Evolutionary conservation across 1,140 invertebrate genomes (phyloP), one percentile per base, ranked within the genome.

Genomic region (Lucilia sericata): DNA sequence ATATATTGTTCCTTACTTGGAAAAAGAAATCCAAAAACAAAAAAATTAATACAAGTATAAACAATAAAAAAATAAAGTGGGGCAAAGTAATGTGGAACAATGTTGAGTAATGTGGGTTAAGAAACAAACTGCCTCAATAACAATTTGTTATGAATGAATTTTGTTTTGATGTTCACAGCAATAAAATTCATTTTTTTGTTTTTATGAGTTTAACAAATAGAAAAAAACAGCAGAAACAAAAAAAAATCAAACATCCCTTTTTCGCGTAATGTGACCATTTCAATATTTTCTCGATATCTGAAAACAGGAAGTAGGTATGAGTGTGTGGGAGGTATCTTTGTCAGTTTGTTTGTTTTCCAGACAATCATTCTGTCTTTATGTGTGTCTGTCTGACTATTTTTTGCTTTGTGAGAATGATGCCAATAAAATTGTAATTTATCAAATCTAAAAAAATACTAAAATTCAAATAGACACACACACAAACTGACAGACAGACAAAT

Each of bases 401-500:
- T 42, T 76, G 34, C 10, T 34, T 76, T 42, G 74, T 17, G 74
- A 8, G 42, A 76, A 76, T 76, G 74, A 36, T 36, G n/a, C n/a
- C 34, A 76, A 76, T 76, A 76, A 76, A 76, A 76, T 76, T 42
- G 74, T 76, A 76, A 76, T 76, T 76, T 76, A 36, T 76, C 74
- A 76, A 76, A 42, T 17, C 74, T 76, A 21, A 42, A 42, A 55
- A n/a, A 14, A 60, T 60, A 60, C 51, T 17, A 60, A 60, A 60
- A 60, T 60, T 60, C 51, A 17, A 60, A 60, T 60, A 14, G 51
- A 60, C 51, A n/a, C 17, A 17, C 51, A 60, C 13, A n/a, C 14
- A 12, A 51, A 17, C 51, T 55, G 51, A 55, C 51, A 17, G 51
- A 60, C 51, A 60, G 51, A 60, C 51, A 60, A 60, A 60, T 17